Evolutionary conservation across 2,888 invertebrate genomes (phyloP), one percentile per base, ranked within the genome.

Genomic region (Subacronicta megacephala): DNA sequence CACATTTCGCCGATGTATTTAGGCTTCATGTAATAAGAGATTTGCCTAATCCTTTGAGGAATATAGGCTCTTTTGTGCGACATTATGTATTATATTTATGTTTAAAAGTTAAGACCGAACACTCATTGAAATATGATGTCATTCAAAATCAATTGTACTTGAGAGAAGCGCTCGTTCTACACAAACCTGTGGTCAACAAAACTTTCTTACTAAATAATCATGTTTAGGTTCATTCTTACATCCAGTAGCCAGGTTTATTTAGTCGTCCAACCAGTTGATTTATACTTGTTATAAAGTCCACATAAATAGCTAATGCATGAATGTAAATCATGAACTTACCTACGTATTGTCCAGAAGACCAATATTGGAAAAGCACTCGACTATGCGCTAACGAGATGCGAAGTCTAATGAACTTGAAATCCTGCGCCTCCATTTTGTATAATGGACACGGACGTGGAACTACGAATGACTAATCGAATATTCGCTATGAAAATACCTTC

Each of bases 371-470:
- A 85, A 89, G 89, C 90, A 87, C 90, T 92, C 87, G 83, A 82
- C 89, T 89, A 85, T 88, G 83, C 83, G 83, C 88, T 92, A 92
- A 92, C 91, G 92, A 92, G 90, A 85, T 86, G 87, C 84, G 85
- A 88, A 65, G 87, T 88, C 90, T 92, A 93, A 93, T 93, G 91
- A 93, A 92, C 90, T 91, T 89, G 91, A 92, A 92, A 91, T 92
- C 89, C 90, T 87, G 88, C 82, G 85, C 87, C 85, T 86, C 88
- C 89, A 92, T 90, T 92, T 90, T 88, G 89, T 90, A 86, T 89
- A 91, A 90, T 90, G 89, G 89, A 88, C 86, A 84, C 62, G 73
- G 67, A 81, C 85, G 65, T 69, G 68, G 77, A 89, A 78, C 80
- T 84, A 83, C 72, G 85, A 90, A 88, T 38, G 35, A 16, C 40